Evolutionary conservation across 2,113 vertebrate species (phyloP), one percentile per base, ranked within the genome.

Genomic region (Thalassarche chlororhynchos): DNA sequence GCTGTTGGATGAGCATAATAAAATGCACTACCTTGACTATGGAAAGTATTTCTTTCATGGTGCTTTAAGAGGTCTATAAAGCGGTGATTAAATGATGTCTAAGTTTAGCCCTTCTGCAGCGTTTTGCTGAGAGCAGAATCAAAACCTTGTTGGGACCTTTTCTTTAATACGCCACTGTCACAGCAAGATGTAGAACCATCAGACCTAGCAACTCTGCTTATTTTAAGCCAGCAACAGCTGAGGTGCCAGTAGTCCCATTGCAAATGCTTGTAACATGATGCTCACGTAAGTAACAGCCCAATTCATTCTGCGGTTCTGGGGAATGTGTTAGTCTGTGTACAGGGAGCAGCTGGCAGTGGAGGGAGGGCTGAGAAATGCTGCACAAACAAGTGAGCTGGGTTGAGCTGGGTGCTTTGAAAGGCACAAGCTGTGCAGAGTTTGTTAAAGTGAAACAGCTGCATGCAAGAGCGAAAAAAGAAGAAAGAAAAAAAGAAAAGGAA

Each of bases 201-300:
- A 69, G 77, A 80, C 57, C 76, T 40, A 92, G 95, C 91, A 92
- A 65, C 60, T 72, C 91, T 34, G 89, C 69, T 96, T 96, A 96
- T 97, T 97, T 89, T 89, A 95, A 93, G 69, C 46, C 75, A 47
- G 68, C 28, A 49, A 96, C 94, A 97, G 89, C 93, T 96, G 97
- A 93, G 51, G 66, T 94, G 92, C 68, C 68, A 15, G 81, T 12
- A 29, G 75, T 54, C 83, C 71, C 76, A 4, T 9, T 42, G 80
- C 93, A 70, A 72, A 79, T 57, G 70, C 51, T 80, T 85, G 96
- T 87, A 96, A 96, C 28, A 9, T 3, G 85, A 98, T 92, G 92
- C 94, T 87, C 62, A 5, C 2, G 10, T 44, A 19, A 93, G 86
- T 8, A 40, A 26, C 26, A 24, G 71, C 94, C 90, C 17, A 1